Conservation (phyloP, 2,797 vertebrate species). For the Coregonus sp. region DNA sequence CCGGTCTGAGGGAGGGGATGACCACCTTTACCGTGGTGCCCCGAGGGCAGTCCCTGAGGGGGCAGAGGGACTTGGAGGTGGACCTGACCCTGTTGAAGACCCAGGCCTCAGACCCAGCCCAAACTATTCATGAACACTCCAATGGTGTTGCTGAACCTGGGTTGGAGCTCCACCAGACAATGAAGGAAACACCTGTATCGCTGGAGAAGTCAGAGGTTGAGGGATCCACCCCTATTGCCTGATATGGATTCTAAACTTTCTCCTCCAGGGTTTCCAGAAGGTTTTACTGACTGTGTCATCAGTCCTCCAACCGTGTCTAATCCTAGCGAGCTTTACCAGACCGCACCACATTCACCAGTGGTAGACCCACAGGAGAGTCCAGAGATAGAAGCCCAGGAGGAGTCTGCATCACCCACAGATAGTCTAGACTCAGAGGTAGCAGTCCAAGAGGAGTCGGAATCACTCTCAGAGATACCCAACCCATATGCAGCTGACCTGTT, state of each 20-base stretch:
- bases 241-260: background rate
- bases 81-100: conserved; percentile 3
- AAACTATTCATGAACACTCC: background rate
- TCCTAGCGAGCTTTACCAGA: background rate
- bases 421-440: conserved; percentile 40
- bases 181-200: conserved; percentile 19
- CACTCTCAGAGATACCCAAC: conserved; percentile 73
- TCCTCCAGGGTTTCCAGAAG: conserved; percentile 2
- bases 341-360: background rate
- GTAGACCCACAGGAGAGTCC: conserved; percentile 46
- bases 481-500: conserved; percentile 66
- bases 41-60: conserved; percentile 13
- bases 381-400: conserved; percentile 63
- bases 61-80: conserved; percentile 12
- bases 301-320: background rate
- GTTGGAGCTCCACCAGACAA: background rate
- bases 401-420: conserved; percentile 67
- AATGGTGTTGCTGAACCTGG: conserved; percentile 12
- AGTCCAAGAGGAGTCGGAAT: conserved; percentile 66
- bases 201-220: conserved; percentile 9
- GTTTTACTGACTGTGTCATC: background rate
- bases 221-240: background rate
- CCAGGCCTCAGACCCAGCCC: conserved; percentile 8
- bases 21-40: conserved; percentile 72
- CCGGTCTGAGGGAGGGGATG: conserved; percentile 44